Conservation (phyloP, 1,140 invertebrate species). For the Uloborus diversus region DNA sequence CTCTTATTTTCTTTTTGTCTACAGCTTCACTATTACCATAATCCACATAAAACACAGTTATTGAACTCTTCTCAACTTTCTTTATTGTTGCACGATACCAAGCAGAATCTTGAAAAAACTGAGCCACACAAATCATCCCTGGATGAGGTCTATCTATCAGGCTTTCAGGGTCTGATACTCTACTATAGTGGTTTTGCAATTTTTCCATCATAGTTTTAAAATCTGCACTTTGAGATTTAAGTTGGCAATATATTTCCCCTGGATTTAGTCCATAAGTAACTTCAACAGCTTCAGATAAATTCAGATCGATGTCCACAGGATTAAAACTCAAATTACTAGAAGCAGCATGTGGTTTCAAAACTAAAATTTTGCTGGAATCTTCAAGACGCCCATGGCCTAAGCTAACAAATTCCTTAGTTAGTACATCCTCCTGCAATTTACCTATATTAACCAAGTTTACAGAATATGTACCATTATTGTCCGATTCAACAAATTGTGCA, state of each 20-base stretch:
- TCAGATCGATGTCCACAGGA: background rate
- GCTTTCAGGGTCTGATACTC: background rate
- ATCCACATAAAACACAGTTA: constrained; percentile 81
- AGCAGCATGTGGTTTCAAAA: constrained; percentile 35
- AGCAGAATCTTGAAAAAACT: constrained; percentile 75
- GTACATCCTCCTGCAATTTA: constrained; percentile 31
- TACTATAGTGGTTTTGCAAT: constrained; percentile 31
- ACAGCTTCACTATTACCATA: constrained; percentile 74
- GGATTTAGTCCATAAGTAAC: constrained; percentile 29
- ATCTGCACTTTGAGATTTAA: constrained; percentile 9
- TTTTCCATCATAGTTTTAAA: constrained; percentile 45
- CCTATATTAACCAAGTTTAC: constrained; percentile 38
- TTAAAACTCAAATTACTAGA: constrained; percentile 12
- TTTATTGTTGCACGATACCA: constrained; percentile 85
- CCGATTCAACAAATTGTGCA: constrained; percentile 39
- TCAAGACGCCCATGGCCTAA: constrained; percentile 54
- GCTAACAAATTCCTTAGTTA: constrained; percentile 59
- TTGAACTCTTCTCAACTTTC: constrained; percentile 74
- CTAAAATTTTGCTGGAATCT: constrained; percentile 31
- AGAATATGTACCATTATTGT: constrained; percentile 19
- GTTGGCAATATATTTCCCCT: constrained; percentile 33
- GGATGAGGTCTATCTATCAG: constrained; percentile 59
- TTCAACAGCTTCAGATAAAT: background rate
- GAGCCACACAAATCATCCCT: constrained; percentile 76
- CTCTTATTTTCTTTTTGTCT: constrained; percentile 21